Percentiles rank a stretch among this genome's conserved stretches.
Evolutionary conservation across 2,113 vertebrate species (phyloP).

Genomic region (Leucoraja erinaceus): DNA sequence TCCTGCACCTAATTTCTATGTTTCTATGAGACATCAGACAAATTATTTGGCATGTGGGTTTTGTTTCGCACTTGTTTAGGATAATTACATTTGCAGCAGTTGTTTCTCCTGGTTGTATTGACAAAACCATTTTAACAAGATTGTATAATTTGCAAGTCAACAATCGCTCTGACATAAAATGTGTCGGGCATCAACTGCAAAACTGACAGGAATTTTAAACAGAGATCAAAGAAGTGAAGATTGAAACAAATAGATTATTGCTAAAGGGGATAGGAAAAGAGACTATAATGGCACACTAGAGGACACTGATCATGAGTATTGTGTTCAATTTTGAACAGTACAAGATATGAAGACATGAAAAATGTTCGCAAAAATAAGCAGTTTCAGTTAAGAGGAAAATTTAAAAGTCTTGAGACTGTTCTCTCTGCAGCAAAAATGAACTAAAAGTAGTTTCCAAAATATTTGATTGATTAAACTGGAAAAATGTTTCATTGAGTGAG

Average conservation of each 20-base stretch:
- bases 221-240: not conserved
- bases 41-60: not conserved
- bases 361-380: not conserved
- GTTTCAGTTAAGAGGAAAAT: not conserved
- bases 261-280: not conserved
- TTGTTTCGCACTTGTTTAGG: not conserved
- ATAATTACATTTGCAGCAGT: not conserved
- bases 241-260: not conserved
- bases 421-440: not conserved
- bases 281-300: no score
- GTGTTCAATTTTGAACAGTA: no score
- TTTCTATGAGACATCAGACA: no score
- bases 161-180: not conserved
- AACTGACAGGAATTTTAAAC: not conserved
- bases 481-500: not conserved
- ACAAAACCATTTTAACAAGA: not conserved
- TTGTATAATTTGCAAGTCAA: not conserved
- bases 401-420: not conserved
- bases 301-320: no score
- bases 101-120: not conserved
- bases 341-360: not conserved
- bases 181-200: no score
- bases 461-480: not conserved
- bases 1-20: no score
- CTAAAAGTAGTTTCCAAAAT: not conserved